Evolutionary conservation across 1,140 invertebrate species (phyloP).

Genomic region (Cotesia glomerata): DNA sequence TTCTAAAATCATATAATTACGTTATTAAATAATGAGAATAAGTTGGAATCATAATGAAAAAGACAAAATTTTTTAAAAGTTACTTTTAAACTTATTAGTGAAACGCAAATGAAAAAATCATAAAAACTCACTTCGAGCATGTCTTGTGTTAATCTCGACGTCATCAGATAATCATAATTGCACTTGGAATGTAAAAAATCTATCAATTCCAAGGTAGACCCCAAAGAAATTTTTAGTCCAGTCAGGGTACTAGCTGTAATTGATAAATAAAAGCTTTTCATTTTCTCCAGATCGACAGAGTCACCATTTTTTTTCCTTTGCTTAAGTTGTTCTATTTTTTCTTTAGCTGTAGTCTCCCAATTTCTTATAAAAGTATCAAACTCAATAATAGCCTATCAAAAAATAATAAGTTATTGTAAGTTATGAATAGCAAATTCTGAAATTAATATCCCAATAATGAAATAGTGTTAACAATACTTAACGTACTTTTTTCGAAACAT

Average conservation of each 20-base stretch:
- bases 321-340: neutral
- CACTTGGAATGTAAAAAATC: slow-evolving; percentile 1
- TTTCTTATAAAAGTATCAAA: neutral
- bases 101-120: neutral
- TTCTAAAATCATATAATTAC: neutral
- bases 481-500: too few species aligned
- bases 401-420: neutral
- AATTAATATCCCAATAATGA: too few species aligned
- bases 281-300: neutral
- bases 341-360: neutral
- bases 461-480: too few species aligned
- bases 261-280: too few species aligned
- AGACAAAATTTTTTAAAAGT: too few species aligned
- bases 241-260: slow-evolving; percentile 5
- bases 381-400: neutral
- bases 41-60: neutral
- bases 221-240: slow-evolving; percentile 7
- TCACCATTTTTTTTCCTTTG: too few species aligned
- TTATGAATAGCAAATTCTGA: neutral
- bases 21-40: too few species aligned
- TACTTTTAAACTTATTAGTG: too few species aligned
- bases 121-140: slow-evolving; percentile 11
- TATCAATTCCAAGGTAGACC: slow-evolving; percentile 17
- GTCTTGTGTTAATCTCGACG: slow-evolving; percentile 19
- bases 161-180: slow-evolving; percentile 23